Base-by-base conservation (phyloP, 1,140 invertebrate genomes). In the Anastatus disparis region DNA sequence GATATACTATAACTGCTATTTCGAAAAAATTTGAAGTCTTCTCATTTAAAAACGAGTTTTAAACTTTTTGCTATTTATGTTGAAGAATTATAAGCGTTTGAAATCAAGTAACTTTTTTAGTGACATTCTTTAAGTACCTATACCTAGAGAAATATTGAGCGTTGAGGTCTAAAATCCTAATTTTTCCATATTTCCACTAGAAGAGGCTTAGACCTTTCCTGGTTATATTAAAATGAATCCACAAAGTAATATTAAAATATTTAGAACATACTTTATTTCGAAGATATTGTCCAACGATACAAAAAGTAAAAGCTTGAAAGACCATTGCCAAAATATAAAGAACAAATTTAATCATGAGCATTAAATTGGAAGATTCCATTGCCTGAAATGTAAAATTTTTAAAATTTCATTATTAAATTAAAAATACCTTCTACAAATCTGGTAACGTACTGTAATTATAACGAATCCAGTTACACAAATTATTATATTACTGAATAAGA, bases 201-300 rank as follows among this genome's bases (percentile, higher is more conserved):
- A n/a, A n/a, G n/a, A n/a, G n/a, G n/a, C n/a, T n/a, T n/a, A n/a
- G n/a, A n/a, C n/a, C n/a, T n/a, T n/a, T n/a, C n/a, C n/a, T n/a
- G n/a, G n/a, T n/a, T n/a, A 29, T 12, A 55, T 22, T 29, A 55
- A 55, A 55, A 22, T 55, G 24, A 13, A 22, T 26, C 6, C 10
- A 6, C 12, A 24, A 26, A 22, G 3, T 7, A 55, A 15, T n/a
- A 55, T 27, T 55, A 55, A 12, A n/a, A 55, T 29, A 31, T 7
- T 2, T 35, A 6, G n/a, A 44, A 9, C 15, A 15, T 52, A 65
- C 62, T 38, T 65, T 52, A 27, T 53, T 27, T 4, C n/a, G 38
- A 17, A 66, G 52, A 31, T 66, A 66, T 56, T 66, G 64, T 0
- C 52, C 52, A 1, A 52, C 64, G n/a, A 66, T 46, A 22, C 64